Evolutionary conservation across 2,888 invertebrate genomes (phyloP), one percentile per base, ranked within the genome.

Genomic region (Drosophila anomelani): DNA sequence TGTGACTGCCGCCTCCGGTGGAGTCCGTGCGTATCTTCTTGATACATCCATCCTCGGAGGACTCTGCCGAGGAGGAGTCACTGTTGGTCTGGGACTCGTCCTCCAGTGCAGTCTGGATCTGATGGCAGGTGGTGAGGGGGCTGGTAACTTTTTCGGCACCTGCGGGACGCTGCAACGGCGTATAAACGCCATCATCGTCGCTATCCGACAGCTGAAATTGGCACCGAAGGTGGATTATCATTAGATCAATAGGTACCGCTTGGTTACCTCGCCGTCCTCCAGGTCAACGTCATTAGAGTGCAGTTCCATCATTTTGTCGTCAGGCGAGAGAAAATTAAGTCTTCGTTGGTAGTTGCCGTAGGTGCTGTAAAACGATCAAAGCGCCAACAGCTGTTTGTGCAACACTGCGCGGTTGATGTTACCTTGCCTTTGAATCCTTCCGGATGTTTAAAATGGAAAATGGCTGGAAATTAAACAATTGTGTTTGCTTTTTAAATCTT

Each of bases 251-350:
- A 15, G 13, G 20, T 15, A 15, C 34, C 34, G 20, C 36, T 53
- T 34, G 17, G 93, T 93, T 93, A 95, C 95, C 94, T 95, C 95
- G 85, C 95, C 95, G 74, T 95, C 95, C 90, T 95, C 94, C 72
- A 94, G 92, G 90, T 95, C 95, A 77, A 94, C 94, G 80, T 94
- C 93, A 83, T 94, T 90, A 23, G 79, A 60, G 61, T 80, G 73
- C 75, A 78, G 60, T 67, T 89, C 90, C 86, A 89, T 68, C 67
- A 75, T 73, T 75, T 75, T 75, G 60, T 39, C 67, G 26, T 17
- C 36, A 36, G 71, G 39, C 49, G 39, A 44, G 62, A 80, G 67
- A 81, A 81, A 71, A 84, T 81, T 69, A 86, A 81, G 61, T 84
- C 69, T 69, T 57, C 55, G 63, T 54, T 51, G 51, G 36, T 41